Percentiles rank a stretch among this genome's conserved stretches.
Evolutionary conservation across 1,140 invertebrate genomes (phyloP).

Genomic region (Steinernema feltiae): DNA sequence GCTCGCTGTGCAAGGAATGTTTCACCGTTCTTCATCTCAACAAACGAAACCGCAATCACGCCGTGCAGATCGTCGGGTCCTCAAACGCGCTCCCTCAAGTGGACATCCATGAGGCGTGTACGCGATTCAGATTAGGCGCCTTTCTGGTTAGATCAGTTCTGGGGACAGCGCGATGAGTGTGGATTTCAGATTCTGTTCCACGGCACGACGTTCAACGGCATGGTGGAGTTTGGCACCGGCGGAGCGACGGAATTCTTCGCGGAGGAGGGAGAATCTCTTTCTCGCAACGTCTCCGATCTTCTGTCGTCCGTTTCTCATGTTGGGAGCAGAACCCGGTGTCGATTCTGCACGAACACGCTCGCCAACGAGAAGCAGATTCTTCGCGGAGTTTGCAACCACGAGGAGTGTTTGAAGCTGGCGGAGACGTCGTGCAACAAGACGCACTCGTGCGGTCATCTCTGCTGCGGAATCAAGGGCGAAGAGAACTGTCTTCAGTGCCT

Average conservation of each 20-base stretch:
- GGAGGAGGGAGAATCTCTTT: not conserved
- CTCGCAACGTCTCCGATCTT: not conserved
- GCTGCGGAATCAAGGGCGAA: conserved; percentile 80
- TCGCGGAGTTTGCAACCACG: conserved; percentile 83
- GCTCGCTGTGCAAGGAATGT: conserved; percentile 78
- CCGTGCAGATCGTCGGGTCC: conserved; percentile 38
- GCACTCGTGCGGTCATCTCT: conserved; percentile 80
- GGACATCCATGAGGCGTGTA: conserved; percentile 56
- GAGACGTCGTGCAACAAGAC: conserved; percentile 76
- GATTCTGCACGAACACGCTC: conserved; percentile 80
- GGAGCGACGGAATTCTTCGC: conserved; percentile 59
- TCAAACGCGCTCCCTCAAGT: conserved; percentile 34
- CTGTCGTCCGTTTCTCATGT: not conserved
- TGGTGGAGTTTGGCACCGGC: conserved; percentile 82
- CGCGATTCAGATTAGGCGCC: conserved; percentile 42
- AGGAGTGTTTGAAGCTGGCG: conserved; percentile 73
- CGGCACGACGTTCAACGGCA: conserved; percentile 80
- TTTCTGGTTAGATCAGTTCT: conserved; percentile 32
- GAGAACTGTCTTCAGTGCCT: conserved; percentile 78
- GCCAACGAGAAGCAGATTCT: conserved; percentile 78
- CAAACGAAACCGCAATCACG: conserved; percentile 66
- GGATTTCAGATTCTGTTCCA: conserved; percentile 73
- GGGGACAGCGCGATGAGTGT: no score
- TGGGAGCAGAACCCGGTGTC: conserved; percentile 65
- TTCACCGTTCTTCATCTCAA: conserved; percentile 88